Conservation (phyloP, 2,888 invertebrate species). For the Adineta ricciae region DNA sequence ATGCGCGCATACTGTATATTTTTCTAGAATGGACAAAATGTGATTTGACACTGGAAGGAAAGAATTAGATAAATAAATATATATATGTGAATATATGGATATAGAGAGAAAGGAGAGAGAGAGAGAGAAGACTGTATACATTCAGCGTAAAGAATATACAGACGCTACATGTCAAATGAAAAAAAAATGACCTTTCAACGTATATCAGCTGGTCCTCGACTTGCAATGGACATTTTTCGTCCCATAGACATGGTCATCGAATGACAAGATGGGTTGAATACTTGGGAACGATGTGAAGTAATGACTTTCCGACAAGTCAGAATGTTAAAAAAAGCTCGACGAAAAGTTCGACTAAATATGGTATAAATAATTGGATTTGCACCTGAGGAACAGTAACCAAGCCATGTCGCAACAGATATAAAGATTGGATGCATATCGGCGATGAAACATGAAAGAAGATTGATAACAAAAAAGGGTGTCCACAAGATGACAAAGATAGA, state of each 20-base stretch:
- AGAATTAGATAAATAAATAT: neutral
- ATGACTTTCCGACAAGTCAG: slow-evolving; percentile 16
- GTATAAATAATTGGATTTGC: slow-evolving; percentile 50
- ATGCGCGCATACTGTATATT: neutral
- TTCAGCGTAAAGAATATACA: neutral
- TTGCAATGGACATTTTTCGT: neutral
- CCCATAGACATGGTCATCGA: neutral
- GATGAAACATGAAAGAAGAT: slow-evolving; percentile 44
- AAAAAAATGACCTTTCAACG: neutral
- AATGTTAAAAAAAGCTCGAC: slow-evolving; percentile 42
- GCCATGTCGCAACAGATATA: slow-evolving; percentile 45
- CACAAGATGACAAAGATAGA: slow-evolving; percentile 47
- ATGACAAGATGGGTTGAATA: slow-evolving; percentile 12
- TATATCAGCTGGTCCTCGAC: neutral
- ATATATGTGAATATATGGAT: neutral
- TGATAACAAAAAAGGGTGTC: slow-evolving; percentile 48
- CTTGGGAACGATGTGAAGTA: slow-evolving; percentile 1
- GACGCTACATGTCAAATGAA: neutral
- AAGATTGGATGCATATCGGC: slow-evolving; percentile 39
- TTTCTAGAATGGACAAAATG: neutral
- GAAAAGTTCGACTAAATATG: slow-evolving; percentile 48
- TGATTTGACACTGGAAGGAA: neutral
- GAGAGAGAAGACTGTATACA: neutral
- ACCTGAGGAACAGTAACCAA: slow-evolving; percentile 47
- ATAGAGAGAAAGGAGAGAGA: neutral